Evolutionary conservation across 2,888 invertebrate species (phyloP).

Genomic region (Steinernema hermaphroditum): DNA sequence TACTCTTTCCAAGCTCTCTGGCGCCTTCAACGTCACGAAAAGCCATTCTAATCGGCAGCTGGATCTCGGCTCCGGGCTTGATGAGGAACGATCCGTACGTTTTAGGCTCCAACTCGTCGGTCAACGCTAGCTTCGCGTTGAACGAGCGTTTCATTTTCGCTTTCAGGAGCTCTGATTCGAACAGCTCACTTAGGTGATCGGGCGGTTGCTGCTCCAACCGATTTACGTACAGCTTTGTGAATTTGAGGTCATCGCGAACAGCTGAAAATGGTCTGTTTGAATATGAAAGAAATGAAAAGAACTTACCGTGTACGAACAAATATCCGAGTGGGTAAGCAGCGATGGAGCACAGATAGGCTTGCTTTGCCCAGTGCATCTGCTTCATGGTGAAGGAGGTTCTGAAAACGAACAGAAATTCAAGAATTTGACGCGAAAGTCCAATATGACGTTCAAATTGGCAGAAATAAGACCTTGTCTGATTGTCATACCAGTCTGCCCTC

Average conservation of each 20-base stretch:
- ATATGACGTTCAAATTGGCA: too few species aligned
- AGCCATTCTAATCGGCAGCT: constrained; percentile 12
- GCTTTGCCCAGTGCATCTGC: constrained; percentile 20
- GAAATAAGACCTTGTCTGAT: too few species aligned
- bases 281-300: neutral
- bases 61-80: neutral
- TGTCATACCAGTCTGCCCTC: too few species aligned
- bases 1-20: neutral
- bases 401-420: too few species aligned
- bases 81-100: constrained; percentile 12
- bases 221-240: constrained; percentile 9
- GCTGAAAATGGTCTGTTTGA: neutral
- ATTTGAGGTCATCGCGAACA: constrained; percentile 15
- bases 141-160: neutral
- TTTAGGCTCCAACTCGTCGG: constrained; percentile 5
- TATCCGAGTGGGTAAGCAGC: neutral
- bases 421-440: too few species aligned
- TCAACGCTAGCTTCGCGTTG: constrained; percentile 18
- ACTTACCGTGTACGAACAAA: constrained; percentile 9
- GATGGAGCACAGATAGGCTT: constrained; percentile 15
- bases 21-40: constrained; percentile 18
- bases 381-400: neutral
- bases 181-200: constrained; percentile 3
- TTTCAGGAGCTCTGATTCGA: constrained; percentile 17
- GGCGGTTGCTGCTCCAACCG: neutral